These are phyloP conservation scores for Parambassis ranga DNA, from an alignment of 2,797 vertebrate genomes.

Conservation along the genomic window DNA sequence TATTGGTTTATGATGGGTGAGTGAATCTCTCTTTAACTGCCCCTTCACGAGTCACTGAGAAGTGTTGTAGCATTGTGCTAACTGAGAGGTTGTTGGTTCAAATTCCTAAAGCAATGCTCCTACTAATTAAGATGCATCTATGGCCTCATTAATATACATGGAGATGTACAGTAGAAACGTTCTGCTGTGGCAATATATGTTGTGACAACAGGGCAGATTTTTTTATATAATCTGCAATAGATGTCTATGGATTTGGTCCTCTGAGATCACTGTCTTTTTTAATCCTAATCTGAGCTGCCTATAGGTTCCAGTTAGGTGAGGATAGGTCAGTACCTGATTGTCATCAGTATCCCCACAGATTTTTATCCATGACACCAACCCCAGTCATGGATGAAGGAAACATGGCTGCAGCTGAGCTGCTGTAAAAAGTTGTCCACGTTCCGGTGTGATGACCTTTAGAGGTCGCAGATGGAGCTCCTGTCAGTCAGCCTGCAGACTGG, in stretches of 20 bases:
- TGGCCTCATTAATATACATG: no score
- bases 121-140: no score
- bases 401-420: constrained; percentile 10
- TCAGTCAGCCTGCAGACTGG: constrained; percentile 54
- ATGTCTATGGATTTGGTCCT: no score
- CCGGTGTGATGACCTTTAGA: constrained; percentile 46
- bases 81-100: background rate
- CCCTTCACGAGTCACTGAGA: background rate
- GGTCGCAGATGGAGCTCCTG: constrained; percentile 62
- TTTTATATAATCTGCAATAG: no score
- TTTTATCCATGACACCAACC: background rate
- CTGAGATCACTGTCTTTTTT: no score
- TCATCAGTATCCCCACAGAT: background rate
- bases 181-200: no score
- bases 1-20: constrained; percentile 18
- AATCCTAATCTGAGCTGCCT: no score
- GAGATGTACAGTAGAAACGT: no score
- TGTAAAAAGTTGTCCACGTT: constrained; percentile 31
- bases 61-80: background rate
- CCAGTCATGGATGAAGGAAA: constrained; percentile 5
- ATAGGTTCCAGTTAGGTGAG: no score
- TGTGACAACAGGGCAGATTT: no score
- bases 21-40: constrained; percentile 2
- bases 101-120: no score
- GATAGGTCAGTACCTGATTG: background rate